A percentile compares a stretch with the other conserved stretches of the same genome.
phyloP scores from a whole-genome alignment of 2,888 invertebrate species.

The Caenorhabditis macrosperma region DNA sequence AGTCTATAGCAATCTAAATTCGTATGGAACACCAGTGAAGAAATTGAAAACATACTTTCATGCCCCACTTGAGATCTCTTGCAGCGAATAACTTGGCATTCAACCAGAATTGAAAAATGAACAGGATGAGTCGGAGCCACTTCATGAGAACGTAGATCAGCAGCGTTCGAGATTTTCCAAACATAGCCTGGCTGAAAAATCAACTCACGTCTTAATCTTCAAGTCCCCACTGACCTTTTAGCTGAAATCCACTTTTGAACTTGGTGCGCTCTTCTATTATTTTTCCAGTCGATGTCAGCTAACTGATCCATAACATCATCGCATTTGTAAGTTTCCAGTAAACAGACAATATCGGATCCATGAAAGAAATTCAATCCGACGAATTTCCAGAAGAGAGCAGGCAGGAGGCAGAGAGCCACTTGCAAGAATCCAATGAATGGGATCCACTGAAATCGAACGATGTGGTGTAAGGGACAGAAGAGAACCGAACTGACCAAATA shows the following conservation, averaged over 20 bases:
- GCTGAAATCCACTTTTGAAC: slow-evolving; percentile 13
- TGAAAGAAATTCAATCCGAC: slow-evolving; percentile 15
- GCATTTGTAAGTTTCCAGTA: slow-evolving; percentile 5
- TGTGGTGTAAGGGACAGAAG: neutral
- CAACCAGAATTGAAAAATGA: slow-evolving; percentile 44
- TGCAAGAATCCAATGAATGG: slow-evolving; percentile 12
- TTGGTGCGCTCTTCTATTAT: neutral
- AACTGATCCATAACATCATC: neutral
- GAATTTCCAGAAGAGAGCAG: slow-evolving; percentile 50
- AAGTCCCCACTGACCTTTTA: slow-evolving; percentile 4
- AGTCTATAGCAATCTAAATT: neutral
- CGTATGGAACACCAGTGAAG: neutral
- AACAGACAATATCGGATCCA: slow-evolving; percentile 5
- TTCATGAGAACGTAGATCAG: slow-evolving; percentile 30
- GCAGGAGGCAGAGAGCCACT: slow-evolving; percentile 1
- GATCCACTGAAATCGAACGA: slow-evolving; percentile 15
- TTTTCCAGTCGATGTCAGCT: neutral
- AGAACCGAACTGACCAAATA: slow-evolving; percentile 25
- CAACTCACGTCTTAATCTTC: neutral
- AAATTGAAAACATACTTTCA: slow-evolving; percentile 25
- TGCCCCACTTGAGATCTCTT: slow-evolving; percentile 52
- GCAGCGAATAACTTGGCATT: slow-evolving; percentile 38
- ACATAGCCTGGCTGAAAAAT: neutral
- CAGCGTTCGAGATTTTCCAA: slow-evolving; percentile 20
- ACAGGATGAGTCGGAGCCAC: slow-evolving; percentile 33